Evolutionary conservation across 2,888 invertebrate genomes (phyloP), one percentile per base, ranked within the genome.

Genomic region (Papilio gigon): DNA sequence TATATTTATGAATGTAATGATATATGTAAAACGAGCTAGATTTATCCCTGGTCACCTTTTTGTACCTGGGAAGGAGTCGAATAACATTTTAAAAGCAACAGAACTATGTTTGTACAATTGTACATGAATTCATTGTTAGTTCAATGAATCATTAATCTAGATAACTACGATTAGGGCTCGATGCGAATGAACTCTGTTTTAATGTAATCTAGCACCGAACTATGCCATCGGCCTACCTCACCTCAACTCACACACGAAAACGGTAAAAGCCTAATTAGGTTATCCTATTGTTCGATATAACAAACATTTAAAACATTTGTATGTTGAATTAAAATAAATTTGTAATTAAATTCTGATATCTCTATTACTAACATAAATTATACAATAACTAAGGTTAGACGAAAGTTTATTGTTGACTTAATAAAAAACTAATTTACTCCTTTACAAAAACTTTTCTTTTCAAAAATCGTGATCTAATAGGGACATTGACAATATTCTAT

Each of bases 171-270:
- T 88, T 84, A 87, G 85, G 81, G 82, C 81, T 75, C 84, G 84
- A 84, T 83, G 91, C 90, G 88, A 90, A 90, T 88, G 91, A 91
- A 90, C 91, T 89, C 86, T 62, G 78, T 82, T 87, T 85, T 85
- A 88, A 87, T 90, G 88, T 87, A 89, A 89, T 83, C 85, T 82
- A 86, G 86, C 80, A 83, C 82, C 81, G 71, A 89, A 88, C 77
- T 89, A 80, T 90, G 90, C 85, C 90, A 81, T 87, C 83, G 89
- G 84, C 89, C 89, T 77, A 81, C 72, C 84, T 88, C 85, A 89
- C 90, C 90, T 88, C 86, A 89, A 90, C 90, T 88, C 85, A 85
- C 78, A 79, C 77, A 88, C 85, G 86, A 87, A 87, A 86, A 80
- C 76, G 72, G 73, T 72, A 77, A 78, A 77, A 74, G 75, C 76